These are phyloP conservation scores for Dendrocincla fuliginosa DNA, from an alignment of 2,797 vertebrate species.

Conservation along the genomic window DNA sequence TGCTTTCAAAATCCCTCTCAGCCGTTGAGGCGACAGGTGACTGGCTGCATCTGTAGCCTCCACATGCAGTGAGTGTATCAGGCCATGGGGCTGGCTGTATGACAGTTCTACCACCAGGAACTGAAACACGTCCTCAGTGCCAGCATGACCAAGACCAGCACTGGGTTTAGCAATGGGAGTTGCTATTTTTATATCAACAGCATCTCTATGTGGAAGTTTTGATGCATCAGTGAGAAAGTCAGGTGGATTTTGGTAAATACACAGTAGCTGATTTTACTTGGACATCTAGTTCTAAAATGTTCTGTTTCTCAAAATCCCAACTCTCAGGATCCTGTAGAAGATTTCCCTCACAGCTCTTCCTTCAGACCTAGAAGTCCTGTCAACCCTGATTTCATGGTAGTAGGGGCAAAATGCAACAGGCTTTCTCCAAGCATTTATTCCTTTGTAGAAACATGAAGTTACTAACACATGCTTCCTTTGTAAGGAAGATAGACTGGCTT, in stretches of 20 bases:
- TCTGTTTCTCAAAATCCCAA: neutral
- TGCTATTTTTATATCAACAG: neutral
- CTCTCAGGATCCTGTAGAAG: neutral
- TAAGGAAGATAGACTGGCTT: neutral
- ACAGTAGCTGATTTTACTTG: neutral
- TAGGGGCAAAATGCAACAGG: neutral
- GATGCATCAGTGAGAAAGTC: neutral
- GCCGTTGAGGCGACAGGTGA: conserved; percentile 10
- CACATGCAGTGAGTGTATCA: neutral
- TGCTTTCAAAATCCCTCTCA: neutral
- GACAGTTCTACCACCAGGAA: conserved; percentile 41
- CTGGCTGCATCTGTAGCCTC: conserved; percentile 32
- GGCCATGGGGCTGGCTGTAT: neutral
- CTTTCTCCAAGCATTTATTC: neutral
- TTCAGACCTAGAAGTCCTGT: neutral
- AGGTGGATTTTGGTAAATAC: neutral
- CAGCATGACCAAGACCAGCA: conserved; percentile 14
- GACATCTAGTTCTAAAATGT: neutral
- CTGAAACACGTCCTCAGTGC: neutral
- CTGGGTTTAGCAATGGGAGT: neutral
- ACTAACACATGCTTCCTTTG: neutral
- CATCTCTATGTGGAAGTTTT: neutral
- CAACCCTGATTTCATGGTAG: neutral
- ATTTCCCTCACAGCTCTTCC: neutral
- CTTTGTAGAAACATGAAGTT: neutral